A percentile compares a stretch with the other conserved stretches of the same genome.
Evolutionary conservation across 1,140 invertebrate species (phyloP).

Genomic region (Holcopasites calliopsidis): DNA sequence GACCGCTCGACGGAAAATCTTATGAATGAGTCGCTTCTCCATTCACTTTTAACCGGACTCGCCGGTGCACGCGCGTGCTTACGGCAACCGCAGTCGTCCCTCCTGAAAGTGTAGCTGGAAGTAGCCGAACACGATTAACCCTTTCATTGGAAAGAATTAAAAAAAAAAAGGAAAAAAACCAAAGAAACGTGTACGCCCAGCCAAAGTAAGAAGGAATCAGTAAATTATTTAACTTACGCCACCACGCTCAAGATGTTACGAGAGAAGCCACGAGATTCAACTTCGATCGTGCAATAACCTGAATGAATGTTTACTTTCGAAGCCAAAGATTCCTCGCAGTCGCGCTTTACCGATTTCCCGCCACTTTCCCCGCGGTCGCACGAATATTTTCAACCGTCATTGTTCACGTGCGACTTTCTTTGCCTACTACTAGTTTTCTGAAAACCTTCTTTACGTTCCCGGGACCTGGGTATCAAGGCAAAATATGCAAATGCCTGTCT

Average conservation of each 20-base stretch:
- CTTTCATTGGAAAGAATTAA: not conserved
- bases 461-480: slow-evolving; percentile 45
- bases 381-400: slow-evolving; percentile 39
- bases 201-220: no score
- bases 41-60: slow-evolving; percentile 75
- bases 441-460: slow-evolving; percentile 47
- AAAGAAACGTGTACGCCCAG: no score
- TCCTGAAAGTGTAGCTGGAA: not conserved
- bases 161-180: no score
- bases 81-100: not conserved
- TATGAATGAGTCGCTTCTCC: slow-evolving; percentile 77
- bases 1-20: slow-evolving; percentile 72
- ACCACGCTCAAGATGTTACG: no score
- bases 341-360: not conserved
- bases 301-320: no score
- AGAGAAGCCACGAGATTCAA: no score
- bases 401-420: slow-evolving; percentile 29
- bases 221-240: no score
- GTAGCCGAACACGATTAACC: not conserved
- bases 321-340: not conserved
- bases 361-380: slow-evolving; percentile 19
- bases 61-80: slow-evolving; percentile 32
- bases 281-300: no score
- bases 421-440: slow-evolving; percentile 49
- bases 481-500: slow-evolving; percentile 42